phyloP scores from a whole-genome alignment of 2,113 vertebrate genomes.

The Todiramphus chloris region DNA sequence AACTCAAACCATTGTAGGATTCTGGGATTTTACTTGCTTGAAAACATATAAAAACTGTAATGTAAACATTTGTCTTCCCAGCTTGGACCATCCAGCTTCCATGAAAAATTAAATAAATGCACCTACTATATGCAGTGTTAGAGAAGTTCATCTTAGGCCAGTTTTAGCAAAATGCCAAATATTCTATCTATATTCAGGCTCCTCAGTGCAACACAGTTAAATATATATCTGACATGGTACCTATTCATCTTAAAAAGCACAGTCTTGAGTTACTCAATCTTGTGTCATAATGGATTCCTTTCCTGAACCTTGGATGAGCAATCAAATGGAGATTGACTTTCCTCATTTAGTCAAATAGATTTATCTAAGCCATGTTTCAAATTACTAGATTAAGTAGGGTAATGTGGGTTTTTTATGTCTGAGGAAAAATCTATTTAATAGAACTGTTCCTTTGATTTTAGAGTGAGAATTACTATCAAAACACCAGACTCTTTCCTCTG shows the following conservation, averaged over 20 bases:
- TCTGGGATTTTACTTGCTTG: neutral
- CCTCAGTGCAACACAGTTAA: conserved; percentile 4
- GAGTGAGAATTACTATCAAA: conserved; percentile 43
- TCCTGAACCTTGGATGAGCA: conserved; percentile 56
- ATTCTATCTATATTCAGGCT: neutral
- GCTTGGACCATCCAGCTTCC: neutral
- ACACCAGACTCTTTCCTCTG: neutral
- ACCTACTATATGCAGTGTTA: neutral
- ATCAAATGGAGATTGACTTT: conserved; percentile 44
- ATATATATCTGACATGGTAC: conserved; percentile 8
- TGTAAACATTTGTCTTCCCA: neutral
- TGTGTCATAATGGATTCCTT: conserved; percentile 63
- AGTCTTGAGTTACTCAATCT: conserved; percentile 33
- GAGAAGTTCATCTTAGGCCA: neutral
- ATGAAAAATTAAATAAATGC: neutral
- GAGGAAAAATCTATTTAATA: conserved; percentile 45
- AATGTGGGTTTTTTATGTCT: conserved; percentile 36
- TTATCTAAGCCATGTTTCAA: conserved; percentile 61
- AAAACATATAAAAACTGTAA: neutral
- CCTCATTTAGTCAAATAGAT: conserved; percentile 66
- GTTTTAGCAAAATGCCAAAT: neutral
- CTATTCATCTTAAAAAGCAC: conserved; percentile 58
- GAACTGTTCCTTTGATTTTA: conserved; percentile 58
- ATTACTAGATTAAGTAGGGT: conserved; percentile 60
- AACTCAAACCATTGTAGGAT: neutral